Base-by-base conservation (phyloP, 2,113 vertebrate genomes). In the Lophius piscatorius region DNA sequence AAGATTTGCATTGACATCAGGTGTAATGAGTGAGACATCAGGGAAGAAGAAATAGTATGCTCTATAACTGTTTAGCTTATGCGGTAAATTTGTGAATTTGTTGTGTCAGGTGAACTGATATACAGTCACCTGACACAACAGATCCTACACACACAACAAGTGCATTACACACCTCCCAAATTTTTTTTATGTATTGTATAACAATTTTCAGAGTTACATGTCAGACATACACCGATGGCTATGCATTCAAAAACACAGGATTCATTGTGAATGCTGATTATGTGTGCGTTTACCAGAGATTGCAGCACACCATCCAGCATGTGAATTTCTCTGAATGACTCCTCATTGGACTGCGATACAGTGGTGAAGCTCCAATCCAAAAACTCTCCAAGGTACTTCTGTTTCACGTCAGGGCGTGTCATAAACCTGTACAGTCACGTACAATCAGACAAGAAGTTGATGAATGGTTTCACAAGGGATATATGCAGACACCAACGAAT, bases 391-490 rank as follows among this genome's bases (percentile, higher is more conserved):
- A 97, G 90, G 64, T 88, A 81, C 76, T 93, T 96, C 81, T 93
- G 90, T 47, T 88, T 94, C 69, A 96, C 96, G 61, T 99, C 97
- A 5, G 92, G 96, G 29, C 97, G 95, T 0, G 94, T 94, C 80
- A 99, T 91, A 28, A 98, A 97, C 83, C 97, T 98, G 90, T 48
- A 51, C 5, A 62, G 35, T 62, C 62, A 67, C 5, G 66, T 28
- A 31, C 4, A 62, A 49, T 17, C 36, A 46, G 21, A 74, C 12
- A 50, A 42, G 55, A 18, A 40, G 18, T 22, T 18, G 18, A 44
- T 24, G 18, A n/a, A 42, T 34, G 2, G 22, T 39, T 52, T 35
- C 35, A 70, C 2, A 46, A 26, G 7, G 5, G 23, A 60, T n/a
- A 47, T 18, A 48, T 2, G 0, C 10, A 38, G 33, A 54, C 4